Evolutionary conservation across 2,113 vertebrate species (phyloP).

Genomic region (Stigmatopora argus): DNA sequence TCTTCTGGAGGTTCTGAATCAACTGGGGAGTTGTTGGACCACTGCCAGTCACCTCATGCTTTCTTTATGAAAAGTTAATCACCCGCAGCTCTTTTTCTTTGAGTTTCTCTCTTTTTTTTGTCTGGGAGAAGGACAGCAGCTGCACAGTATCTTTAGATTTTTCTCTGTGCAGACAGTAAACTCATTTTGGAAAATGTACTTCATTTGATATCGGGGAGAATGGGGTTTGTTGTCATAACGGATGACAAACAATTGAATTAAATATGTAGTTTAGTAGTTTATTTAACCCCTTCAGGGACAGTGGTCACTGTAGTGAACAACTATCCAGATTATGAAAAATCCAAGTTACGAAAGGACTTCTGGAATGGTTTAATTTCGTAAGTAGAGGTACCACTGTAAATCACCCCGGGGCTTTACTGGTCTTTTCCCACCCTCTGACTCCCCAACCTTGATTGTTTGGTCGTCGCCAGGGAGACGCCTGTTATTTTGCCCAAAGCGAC

Average conservation of each 20-base stretch:
- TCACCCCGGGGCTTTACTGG: constrained; percentile 37
- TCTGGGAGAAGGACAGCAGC: constrained; percentile 54
- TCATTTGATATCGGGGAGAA: no score
- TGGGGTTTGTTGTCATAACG: no score
- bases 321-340: no score
- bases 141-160: background rate
- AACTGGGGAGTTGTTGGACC: constrained; percentile 42
- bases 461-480: constrained; percentile 54
- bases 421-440: constrained; percentile 32
- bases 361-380: no score
- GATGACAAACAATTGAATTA: no score
- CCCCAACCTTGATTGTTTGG: constrained; percentile 50
- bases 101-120: constrained; percentile 54
- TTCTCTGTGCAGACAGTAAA: background rate
- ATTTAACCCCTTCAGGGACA: no score
- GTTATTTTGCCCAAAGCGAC: constrained; percentile 61
- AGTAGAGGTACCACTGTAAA: background rate
- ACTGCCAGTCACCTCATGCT: constrained; percentile 58
- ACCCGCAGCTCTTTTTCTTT: constrained; percentile 57
- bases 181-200: background rate
- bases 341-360: no score
- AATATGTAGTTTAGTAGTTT: no score
- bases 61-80: constrained; percentile 72
- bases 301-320: no score
- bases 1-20: constrained; percentile 50